phyloP scores from a whole-genome alignment of 2,113 vertebrate genomes.

The Pangasianodon hypophthalmus region DNA sequence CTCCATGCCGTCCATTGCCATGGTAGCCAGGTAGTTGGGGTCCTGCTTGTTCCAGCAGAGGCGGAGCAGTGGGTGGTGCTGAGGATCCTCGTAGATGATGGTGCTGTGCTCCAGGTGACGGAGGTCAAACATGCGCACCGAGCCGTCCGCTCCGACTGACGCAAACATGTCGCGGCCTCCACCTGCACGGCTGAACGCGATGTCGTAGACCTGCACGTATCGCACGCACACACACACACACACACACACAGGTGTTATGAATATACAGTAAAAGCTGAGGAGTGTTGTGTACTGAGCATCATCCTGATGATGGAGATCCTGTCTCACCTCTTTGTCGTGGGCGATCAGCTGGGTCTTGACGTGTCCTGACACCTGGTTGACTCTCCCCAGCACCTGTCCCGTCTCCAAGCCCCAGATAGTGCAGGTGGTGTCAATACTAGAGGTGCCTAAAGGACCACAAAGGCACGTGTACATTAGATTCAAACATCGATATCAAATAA shows the following conservation, averaged over 20 bases:
- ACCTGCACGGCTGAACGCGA: constrained; percentile 95
- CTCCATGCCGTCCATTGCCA: constrained; percentile 99
- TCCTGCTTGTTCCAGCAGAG: constrained; percentile 99
- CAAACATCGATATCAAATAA: background rate
- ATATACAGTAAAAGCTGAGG: background rate
- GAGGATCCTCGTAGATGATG: constrained; percentile 98
- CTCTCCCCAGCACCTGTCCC: constrained; percentile 91
- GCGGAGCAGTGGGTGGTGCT: constrained; percentile 94
- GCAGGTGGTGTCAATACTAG: constrained; percentile 97
- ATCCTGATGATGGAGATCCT: accelerated
- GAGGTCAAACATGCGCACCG: constrained; percentile 96
- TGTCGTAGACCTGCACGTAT: constrained; percentile 89
- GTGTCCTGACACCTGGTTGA: constrained; percentile 96
- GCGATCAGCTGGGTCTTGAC: constrained; percentile 98
- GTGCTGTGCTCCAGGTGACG: constrained; percentile 98
- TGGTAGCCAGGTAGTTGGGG: constrained; percentile 96
- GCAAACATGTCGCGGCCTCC: constrained; percentile 98
- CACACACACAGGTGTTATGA: background rate
- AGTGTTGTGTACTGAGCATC: background rate
- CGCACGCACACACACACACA: background rate
- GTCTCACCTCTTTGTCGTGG: constrained; percentile 94
- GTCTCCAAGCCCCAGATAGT: constrained; percentile 99
- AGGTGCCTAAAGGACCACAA: constrained; percentile 79
- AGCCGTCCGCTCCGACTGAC: constrained; percentile 95
- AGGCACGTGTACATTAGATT: background rate